phyloP scores from a whole-genome alignment of 2,888 invertebrate genomes.

The Ochropleura plecta region DNA sequence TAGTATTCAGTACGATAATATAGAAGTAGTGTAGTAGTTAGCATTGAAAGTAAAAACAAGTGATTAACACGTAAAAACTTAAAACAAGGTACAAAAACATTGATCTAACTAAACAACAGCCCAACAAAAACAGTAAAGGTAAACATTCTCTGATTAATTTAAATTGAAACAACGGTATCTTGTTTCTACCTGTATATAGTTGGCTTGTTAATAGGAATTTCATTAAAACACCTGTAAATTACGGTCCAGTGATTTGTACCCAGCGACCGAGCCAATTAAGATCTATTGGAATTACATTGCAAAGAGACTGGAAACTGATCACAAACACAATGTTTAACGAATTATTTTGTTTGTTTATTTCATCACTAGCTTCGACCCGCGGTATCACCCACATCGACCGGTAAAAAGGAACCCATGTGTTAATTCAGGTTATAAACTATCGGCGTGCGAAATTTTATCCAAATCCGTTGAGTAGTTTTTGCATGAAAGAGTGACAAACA shows the following conservation, averaged over 20 bases:
- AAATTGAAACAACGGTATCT: conserved; percentile 31
- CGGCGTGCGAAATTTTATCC: too few relatives aligned
- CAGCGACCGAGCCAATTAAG: conserved; percentile 18
- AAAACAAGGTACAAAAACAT: background rate
- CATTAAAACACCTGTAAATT: conserved; percentile 48
- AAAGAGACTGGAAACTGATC: background rate
- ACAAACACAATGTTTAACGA: background rate
- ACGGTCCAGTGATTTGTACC: conserved; percentile 36
- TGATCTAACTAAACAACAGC: background rate
- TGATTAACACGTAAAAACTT: background rate
- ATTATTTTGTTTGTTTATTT: background rate
- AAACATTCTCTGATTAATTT: conserved; percentile 18
- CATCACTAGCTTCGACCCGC: background rate
- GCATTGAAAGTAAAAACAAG: too few relatives aligned
- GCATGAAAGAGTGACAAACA: too few relatives aligned
- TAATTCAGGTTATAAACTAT: too few relatives aligned
- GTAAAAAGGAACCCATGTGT: too few relatives aligned
- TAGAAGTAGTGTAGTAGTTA: background rate
- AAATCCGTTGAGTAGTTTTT: too few relatives aligned
- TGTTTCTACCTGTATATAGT: conserved; percentile 11
- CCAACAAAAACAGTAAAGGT: conserved; percentile 1
- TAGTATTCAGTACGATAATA: too few relatives aligned
- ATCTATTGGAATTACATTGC: conserved; percentile 25
- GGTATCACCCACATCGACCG: too few relatives aligned
- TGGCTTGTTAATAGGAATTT: conserved; percentile 38